These are phyloP conservation scores for Lasioglossum villosulum DNA, from an alignment of 2,888 invertebrate species.

Conservation along the genomic window DNA sequence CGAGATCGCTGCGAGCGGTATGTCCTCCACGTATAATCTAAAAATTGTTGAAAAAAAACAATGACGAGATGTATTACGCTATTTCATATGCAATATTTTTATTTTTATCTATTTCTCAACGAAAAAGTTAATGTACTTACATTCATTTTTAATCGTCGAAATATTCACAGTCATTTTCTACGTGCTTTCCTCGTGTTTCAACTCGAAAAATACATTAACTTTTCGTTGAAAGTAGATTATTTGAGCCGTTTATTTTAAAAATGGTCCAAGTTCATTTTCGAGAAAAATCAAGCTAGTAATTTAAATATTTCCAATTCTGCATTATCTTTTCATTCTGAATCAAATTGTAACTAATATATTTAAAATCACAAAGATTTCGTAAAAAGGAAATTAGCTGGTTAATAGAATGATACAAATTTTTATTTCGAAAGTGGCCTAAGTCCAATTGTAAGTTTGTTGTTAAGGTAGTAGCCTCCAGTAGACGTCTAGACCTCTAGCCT, in stretches of 20 bases:
- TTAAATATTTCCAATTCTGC: too few species aligned
- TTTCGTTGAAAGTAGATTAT: neutral
- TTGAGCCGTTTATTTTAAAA: neutral
- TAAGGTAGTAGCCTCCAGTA: too few species aligned
- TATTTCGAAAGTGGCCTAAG: too few species aligned
- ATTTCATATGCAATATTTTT: neutral
- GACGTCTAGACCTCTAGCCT: too few species aligned
- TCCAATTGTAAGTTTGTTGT: too few species aligned
- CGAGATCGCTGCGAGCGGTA: constrained; percentile 79
- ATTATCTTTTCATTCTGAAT: too few species aligned
- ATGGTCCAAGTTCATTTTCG: too few species aligned
- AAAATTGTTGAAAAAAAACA: constrained; percentile 1
- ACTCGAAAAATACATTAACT: neutral
- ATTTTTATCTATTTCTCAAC: neutral
- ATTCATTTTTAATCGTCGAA: neutral
- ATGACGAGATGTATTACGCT: neutral
- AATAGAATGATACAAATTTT: too few species aligned
- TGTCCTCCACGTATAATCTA: constrained; percentile 81
- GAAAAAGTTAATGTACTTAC: neutral
- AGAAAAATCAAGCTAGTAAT: too few species aligned
- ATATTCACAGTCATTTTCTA: neutral
- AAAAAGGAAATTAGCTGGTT: too few species aligned
- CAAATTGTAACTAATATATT: too few species aligned
- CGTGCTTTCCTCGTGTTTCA: neutral
- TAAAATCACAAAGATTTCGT: too few species aligned